phyloP scores from a whole-genome alignment of 2,888 invertebrate genomes.

The Meghimatium bilineatum region DNA sequence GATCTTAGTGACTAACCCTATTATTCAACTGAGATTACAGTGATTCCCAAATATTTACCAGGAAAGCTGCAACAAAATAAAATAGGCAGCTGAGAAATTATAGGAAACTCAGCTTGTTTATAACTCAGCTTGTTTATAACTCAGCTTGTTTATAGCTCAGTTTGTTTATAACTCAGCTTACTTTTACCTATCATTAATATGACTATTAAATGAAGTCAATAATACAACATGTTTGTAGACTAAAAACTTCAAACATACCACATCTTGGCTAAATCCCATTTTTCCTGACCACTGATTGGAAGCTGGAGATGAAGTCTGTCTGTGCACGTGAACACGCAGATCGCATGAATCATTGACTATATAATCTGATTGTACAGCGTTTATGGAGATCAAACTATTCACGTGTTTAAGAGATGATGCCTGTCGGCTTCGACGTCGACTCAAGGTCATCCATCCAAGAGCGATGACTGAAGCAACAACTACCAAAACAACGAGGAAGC shows the following conservation, averaged over 20 bases:
- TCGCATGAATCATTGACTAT: slow-evolving; percentile 68
- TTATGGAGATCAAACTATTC: slow-evolving; percentile 71
- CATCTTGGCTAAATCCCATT: slow-evolving; percentile 15
- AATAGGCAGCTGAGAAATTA: no score
- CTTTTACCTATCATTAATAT: no score
- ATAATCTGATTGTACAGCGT: slow-evolving; percentile 75
- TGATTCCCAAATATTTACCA: no score
- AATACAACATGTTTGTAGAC: no score
- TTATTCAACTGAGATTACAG: no score
- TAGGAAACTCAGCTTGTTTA: no score
- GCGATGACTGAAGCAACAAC: slow-evolving; percentile 50
- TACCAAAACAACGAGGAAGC: slow-evolving; percentile 54
- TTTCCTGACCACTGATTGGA: slow-evolving; percentile 50
- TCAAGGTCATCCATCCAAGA: slow-evolving; percentile 41
- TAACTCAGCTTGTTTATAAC: no score
- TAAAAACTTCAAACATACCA: slow-evolving; percentile 1
- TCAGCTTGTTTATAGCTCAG: no score
- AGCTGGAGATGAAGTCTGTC: slow-evolving; percentile 54
- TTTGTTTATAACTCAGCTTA: no score
- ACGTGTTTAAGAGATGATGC: slow-evolving; percentile 67
- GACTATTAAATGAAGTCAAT: no score
- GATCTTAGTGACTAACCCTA: no score
- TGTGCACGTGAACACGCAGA: slow-evolving; percentile 58
- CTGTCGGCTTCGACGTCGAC: slow-evolving; percentile 55
- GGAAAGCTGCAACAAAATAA: no score